These are phyloP conservation scores for Acanthurus lineatus DNA, from an alignment of 2,797 vertebrate genomes.

Conservation along the genomic window DNA sequence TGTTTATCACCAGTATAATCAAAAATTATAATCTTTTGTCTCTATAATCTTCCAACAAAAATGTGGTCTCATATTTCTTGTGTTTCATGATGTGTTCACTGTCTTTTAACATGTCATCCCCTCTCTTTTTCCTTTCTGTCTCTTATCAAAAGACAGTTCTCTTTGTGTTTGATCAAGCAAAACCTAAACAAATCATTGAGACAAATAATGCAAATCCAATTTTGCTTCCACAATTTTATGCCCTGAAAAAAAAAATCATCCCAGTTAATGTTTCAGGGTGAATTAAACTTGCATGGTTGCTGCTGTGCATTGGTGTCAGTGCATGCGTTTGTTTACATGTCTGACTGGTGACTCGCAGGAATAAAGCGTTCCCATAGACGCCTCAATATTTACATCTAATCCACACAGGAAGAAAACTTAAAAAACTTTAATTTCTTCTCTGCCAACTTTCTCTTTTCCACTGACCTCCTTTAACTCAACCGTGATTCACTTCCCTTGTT, in stretches of 20 bases:
- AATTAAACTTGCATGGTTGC: background rate
- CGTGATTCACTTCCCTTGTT: constrained; percentile 43
- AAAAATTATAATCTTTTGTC: no score
- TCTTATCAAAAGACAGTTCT: no score
- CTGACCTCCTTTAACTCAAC: constrained; percentile 62
- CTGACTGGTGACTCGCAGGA: constrained; percentile 10
- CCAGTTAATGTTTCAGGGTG: background rate
- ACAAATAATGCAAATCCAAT: background rate
- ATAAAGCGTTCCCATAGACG: constrained; percentile 34
- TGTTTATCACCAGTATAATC: no score
- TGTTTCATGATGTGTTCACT: no score
- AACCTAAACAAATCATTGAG: background rate
- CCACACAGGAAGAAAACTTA: background rate
- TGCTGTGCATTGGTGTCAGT: background rate
- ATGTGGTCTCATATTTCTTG: no score
- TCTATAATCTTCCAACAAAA: no score
- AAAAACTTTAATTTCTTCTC: constrained; percentile 48
- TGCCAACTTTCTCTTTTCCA: constrained; percentile 24
- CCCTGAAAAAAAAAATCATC: background rate
- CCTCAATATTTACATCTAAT: constrained; percentile 15
- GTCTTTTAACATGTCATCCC: no score
- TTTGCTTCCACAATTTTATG: background rate
- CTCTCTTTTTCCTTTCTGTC: no score
- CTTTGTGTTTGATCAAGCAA: background rate
- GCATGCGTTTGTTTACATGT: background rate